phyloP scores from a whole-genome alignment of 2,797 vertebrate species.

The Delichon dasypus region DNA sequence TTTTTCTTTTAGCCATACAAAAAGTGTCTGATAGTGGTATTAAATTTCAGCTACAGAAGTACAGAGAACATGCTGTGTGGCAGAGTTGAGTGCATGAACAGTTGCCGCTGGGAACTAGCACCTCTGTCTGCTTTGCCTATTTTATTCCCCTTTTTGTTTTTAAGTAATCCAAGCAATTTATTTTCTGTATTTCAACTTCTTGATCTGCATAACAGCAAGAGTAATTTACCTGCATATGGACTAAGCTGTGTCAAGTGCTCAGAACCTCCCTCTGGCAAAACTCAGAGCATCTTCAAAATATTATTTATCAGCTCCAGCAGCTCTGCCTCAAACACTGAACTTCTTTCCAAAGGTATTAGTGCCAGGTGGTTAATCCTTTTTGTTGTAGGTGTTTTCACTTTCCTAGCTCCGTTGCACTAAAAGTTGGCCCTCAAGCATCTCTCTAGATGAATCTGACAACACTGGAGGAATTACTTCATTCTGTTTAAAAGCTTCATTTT shows the following conservation, averaged over 20 bases:
- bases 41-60: background rate
- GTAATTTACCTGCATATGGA: background rate
- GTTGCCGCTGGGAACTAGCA: background rate
- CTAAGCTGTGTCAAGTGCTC: background rate
- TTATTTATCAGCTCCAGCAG: background rate
- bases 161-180: background rate
- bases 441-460: background rate
- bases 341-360: slow-evolving; percentile 3
- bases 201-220: background rate
- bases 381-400: slow-evolving; percentile 29
- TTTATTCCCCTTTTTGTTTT: background rate
- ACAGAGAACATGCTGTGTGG: background rate
- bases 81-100: background rate
- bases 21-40: background rate
- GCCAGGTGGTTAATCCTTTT: slow-evolving; percentile 28
- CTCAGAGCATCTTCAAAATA: background rate
- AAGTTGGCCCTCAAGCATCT: background rate
- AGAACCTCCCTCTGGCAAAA: background rate
- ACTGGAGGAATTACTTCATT: slow-evolving; percentile 42
- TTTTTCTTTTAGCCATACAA: background rate
- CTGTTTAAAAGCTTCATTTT: slow-evolving; percentile 58
- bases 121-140: background rate
- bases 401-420: background rate
- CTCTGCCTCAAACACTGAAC: background rate
- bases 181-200: background rate